Conservation (phyloP, 2,888 invertebrate species). For the Brachynemurus nebulosus region DNA sequence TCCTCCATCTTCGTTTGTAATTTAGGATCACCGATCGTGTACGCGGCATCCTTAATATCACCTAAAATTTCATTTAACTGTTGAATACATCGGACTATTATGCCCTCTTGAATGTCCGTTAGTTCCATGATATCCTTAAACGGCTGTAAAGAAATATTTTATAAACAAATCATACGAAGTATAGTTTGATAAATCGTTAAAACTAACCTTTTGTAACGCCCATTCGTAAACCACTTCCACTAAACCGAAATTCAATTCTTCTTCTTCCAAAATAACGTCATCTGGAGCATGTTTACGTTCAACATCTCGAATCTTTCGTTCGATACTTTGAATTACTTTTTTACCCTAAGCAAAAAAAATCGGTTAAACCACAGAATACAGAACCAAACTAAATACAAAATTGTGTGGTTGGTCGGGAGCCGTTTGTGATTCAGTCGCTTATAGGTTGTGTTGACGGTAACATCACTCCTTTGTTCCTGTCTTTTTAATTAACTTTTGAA, state of each 20-base stretch:
- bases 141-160: conserved; percentile 42
- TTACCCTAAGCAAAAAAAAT: conserved; percentile 41
- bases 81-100: conserved; percentile 94
- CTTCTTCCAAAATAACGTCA: conserved; percentile 37
- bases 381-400: no score
- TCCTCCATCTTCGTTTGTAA: conserved; percentile 91
- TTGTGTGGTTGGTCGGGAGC: no score
- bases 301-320: conserved; percentile 46
- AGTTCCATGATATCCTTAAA: conserved; percentile 87
- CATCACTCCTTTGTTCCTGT: no score
- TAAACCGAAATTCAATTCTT: conserved; percentile 76
- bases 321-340: conserved; percentile 52
- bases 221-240: conserved; percentile 91
- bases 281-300: conserved; percentile 46
- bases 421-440: no score
- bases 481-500: no score
- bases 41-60: conserved; percentile 83
- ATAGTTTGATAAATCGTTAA: not conserved
- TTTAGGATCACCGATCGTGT: conserved; percentile 84
- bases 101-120: conserved; percentile 93
- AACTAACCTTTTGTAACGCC: conserved; percentile 72
- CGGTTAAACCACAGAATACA: conserved; percentile 3
- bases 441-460: no score
- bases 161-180: conserved; percentile 4
- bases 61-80: conserved; percentile 84